A percentile compares a stretch with the other conserved stretches of the same genome.
phyloP scores from a whole-genome alignment of 1,140 invertebrate genomes.

The Lasioglossum baleicum region DNA sequence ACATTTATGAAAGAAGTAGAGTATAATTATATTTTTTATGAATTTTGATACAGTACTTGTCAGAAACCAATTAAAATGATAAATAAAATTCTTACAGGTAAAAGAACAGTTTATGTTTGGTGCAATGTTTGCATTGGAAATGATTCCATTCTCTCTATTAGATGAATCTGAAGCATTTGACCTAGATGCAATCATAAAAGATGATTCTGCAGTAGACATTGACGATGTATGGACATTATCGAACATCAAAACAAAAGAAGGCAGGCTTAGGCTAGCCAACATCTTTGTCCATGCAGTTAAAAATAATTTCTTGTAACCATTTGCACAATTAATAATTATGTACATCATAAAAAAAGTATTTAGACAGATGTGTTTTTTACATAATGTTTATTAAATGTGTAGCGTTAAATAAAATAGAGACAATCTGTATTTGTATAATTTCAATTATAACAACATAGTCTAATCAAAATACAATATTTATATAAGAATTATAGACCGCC shows the following conservation, averaged over 20 bases:
- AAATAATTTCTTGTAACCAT: conserved; percentile 81
- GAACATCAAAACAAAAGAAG: conserved; percentile 73
- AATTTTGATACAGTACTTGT: conserved; percentile 10
- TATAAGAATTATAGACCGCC: conserved; percentile 52
- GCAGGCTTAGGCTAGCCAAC: conserved; percentile 81
- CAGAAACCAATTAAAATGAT: too few species aligned
- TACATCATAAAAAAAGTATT: conserved; percentile 2
- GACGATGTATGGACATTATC: conserved; percentile 69
- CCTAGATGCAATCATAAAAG: conserved; percentile 81
- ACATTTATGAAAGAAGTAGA: conserved; percentile 72
- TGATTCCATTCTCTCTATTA: conserved; percentile 82
- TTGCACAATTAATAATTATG: too few species aligned
- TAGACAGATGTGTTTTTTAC: conserved; percentile 25
- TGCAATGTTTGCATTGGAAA: conserved; percentile 83
- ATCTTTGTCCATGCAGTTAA: conserved; percentile 84
- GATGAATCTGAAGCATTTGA: conserved; percentile 82
- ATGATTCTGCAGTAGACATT: conserved; percentile 71
- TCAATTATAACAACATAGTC: conserved; percentile 67
- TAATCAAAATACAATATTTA: conserved; percentile 63
- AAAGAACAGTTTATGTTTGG: conserved; percentile 83
- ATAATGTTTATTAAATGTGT: conserved; percentile 60
- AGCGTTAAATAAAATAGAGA: conserved; percentile 70
- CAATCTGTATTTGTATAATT: conserved; percentile 65
- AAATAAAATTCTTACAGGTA: conserved; percentile 71
- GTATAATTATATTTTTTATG: conserved; percentile 6